A percentile compares a stretch with the other conserved stretches of the same genome.
These are phyloP conservation scores for pig (Sus scrofa) DNA, from an alignment of 2,113 vertebrate species.

Conservation along the genomic window DNA sequence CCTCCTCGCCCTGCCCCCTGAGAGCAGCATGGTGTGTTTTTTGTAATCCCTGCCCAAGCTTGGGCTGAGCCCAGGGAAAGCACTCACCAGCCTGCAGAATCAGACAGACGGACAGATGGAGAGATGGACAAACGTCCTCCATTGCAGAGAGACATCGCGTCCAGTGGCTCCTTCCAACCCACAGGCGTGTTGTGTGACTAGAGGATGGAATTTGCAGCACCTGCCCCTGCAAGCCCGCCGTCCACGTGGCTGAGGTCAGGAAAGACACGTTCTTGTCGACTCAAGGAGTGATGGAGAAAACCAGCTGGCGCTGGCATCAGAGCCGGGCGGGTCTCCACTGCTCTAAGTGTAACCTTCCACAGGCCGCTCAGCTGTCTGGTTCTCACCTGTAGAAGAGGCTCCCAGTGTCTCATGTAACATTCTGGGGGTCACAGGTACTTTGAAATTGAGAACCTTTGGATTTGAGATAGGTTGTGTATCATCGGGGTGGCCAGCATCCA, in stretches of 20 bases:
- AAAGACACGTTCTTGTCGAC: rapidly evolving
- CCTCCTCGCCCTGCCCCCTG: not conserved
- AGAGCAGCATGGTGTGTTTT: too few relatives aligned
- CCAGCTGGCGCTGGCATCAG: not conserved
- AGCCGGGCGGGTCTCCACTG: not conserved
- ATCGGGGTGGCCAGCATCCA: not conserved
- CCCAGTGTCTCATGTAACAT: not conserved
- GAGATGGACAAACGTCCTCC: not conserved
- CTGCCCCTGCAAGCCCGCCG: not conserved
- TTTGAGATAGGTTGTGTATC: not conserved
- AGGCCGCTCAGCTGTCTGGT: not conserved
- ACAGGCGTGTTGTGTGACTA: not conserved
- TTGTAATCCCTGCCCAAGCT: not conserved
- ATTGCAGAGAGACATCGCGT: not conserved
- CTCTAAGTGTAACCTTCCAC: not conserved
- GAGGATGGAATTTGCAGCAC: rapidly evolving
- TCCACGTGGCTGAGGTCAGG: rapidly evolving
- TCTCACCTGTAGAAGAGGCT: not conserved
- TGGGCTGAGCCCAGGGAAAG: not conserved
- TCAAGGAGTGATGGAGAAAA: not conserved
- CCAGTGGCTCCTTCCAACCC: not conserved
- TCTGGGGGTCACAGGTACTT: not conserved
- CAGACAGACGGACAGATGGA: not conserved
- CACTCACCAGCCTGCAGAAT: not conserved
- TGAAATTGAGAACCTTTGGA: not conserved